phyloP scores from a whole-genome alignment of 2,113 vertebrate species.

The Saiga tatarica region DNA sequence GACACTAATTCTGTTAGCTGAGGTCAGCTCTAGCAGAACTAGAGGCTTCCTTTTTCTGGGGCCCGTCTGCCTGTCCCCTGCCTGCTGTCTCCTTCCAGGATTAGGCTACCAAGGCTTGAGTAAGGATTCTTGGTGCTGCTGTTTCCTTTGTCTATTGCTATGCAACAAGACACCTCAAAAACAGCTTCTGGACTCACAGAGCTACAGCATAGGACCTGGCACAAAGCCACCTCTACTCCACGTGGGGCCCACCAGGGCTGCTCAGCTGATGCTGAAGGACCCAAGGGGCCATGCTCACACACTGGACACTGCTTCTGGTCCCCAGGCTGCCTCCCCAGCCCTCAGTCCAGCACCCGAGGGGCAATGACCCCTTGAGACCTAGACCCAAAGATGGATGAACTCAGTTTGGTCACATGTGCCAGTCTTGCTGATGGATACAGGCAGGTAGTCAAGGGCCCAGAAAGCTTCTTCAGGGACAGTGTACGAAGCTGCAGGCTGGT shows the following conservation, averaged over 20 bases:
- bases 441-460: fast-evolving
- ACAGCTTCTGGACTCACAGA: fast-evolving
- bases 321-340: too few relatives aligned
- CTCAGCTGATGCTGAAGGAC: too few relatives aligned
- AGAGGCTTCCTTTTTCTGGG: too few relatives aligned
- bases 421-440: background rate
- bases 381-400: background rate
- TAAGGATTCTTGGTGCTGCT: background rate
- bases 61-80: fast-evolving
- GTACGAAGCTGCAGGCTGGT: too few relatives aligned
- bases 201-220: too few relatives aligned
- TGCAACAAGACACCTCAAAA: background rate
- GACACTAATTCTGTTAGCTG: background rate
- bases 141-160: background rate
- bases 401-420: background rate
- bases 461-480: fast-evolving
- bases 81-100: fast-evolving
- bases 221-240: background rate
- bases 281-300: background rate
- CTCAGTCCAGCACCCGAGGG: background rate
- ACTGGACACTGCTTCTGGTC: background rate
- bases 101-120: background rate
- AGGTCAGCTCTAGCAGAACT: background rate
- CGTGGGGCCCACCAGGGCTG: fast-evolving
- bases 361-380: background rate